Evolutionary conservation across 2,797 vertebrate genomes (phyloP).

Genomic region (Phaenicophaeus curvirostris): DNA sequence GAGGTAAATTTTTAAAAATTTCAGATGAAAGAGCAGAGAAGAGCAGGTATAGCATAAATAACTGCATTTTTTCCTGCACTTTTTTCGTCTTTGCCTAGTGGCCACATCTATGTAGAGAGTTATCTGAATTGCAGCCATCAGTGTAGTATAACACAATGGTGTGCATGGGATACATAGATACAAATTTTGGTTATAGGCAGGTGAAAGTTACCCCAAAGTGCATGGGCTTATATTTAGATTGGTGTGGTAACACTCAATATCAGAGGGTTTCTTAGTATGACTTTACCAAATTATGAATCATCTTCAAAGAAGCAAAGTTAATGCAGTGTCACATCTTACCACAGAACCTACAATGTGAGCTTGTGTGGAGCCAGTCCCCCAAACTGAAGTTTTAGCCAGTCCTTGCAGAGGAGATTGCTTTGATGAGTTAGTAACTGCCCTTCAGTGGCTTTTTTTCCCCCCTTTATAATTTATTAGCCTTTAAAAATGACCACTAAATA

Average conservation of each 20-base stretch:
- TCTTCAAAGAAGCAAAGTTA: neutral
- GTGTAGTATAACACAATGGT: neutral
- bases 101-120: neutral
- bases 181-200: fast-evolving
- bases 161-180: neutral
- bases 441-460: neutral
- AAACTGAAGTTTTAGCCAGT: neutral
- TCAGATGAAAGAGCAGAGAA: neutral
- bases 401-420: neutral
- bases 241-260: neutral
- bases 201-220: neutral
- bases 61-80: neutral
- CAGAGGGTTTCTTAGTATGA: neutral
- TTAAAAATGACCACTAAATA: conserved; percentile 19
- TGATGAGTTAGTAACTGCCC: neutral
- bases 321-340: neutral
- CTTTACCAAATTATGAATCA: neutral
- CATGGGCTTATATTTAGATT: neutral
- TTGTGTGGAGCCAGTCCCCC: neutral
- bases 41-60: neutral
- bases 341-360: neutral
- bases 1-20: neutral
- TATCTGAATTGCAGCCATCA: neutral
- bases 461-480: neutral
- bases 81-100: neutral